These are phyloP conservation scores for Luffia ferchaultella DNA, from an alignment of 2,888 invertebrate genomes.

Conservation along the genomic window DNA sequence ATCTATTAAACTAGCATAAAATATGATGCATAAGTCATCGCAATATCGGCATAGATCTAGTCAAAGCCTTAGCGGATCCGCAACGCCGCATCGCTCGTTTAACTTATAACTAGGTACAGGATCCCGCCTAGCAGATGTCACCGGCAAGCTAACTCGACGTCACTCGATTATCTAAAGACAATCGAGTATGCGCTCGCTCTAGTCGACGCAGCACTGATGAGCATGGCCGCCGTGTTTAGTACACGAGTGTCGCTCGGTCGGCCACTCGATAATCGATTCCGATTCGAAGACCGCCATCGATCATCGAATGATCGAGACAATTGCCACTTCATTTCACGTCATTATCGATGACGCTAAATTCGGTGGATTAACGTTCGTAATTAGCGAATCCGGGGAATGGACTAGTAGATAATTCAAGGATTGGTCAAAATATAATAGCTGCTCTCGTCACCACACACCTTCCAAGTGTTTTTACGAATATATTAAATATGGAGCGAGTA, in stretches of 20 bases:
- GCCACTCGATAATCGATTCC: constrained; percentile 41
- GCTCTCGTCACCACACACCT: too few relatives aligned
- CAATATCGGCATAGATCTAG: too few relatives aligned
- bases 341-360: too few relatives aligned
- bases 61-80: too few relatives aligned
- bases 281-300: constrained; percentile 41
- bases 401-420: too few relatives aligned
- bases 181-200: constrained; percentile 22
- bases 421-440: too few relatives aligned
- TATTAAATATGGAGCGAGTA: too few relatives aligned
- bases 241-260: constrained; percentile 29
- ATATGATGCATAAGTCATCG: too few relatives aligned
- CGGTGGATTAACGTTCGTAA: too few relatives aligned
- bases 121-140: constrained; percentile 9
- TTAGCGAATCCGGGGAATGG: too few relatives aligned
- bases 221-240: constrained; percentile 29
- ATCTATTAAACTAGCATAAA: too few relatives aligned
- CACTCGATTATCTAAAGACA: constrained; percentile 40
- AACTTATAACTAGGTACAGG: constrained; percentile 5
- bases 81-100: neutral
- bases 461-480: too few relatives aligned
- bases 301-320: constrained; percentile 14
- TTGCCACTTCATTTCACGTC: neutral
- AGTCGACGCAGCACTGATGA: constrained; percentile 22
- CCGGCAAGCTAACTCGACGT: constrained; percentile 27